phyloP scores from a whole-genome alignment of 2,797 vertebrate genomes.

The Neomorphus geoffroyi region DNA sequence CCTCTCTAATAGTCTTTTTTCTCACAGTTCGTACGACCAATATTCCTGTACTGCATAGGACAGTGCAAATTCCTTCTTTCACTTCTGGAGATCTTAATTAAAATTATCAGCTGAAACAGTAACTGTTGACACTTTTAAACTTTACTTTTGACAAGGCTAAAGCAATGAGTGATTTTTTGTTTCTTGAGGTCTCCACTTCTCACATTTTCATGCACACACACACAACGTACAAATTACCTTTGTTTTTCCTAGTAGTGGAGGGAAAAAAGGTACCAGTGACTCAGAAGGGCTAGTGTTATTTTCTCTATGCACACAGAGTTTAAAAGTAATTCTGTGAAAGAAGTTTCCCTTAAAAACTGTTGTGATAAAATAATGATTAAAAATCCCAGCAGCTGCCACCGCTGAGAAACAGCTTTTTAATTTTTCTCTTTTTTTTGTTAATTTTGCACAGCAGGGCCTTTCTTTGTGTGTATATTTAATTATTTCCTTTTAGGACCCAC shows the following conservation, averaged over 20 bases:
- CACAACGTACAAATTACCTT: not conserved
- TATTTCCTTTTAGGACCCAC: not conserved
- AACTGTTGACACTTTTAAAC: not conserved
- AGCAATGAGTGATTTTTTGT: not conserved
- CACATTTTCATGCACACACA: rapidly evolving
- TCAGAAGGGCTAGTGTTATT: not conserved
- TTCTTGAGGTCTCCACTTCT: not conserved
- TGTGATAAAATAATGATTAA: not conserved
- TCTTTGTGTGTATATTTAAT: not conserved
- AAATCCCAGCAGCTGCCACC: not conserved
- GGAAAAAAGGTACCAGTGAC: not conserved
- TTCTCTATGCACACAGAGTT: not conserved
- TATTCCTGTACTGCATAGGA: not conserved
- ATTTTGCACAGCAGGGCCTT: not conserved
- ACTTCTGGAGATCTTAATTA: not conserved
- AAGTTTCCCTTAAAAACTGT: not conserved
- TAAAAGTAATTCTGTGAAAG: not conserved
- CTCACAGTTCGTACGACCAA: rapidly evolving
- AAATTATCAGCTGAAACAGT: not conserved
- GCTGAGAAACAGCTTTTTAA: not conserved
- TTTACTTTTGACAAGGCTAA: not conserved
- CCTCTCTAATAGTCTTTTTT: not conserved
- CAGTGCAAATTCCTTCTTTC: not conserved
- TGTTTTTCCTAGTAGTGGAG: not conserved
- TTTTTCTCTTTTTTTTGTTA: not conserved